Conservation (phyloP, 2,888 invertebrate genomes). For the Cheilosia grossa region DNA sequence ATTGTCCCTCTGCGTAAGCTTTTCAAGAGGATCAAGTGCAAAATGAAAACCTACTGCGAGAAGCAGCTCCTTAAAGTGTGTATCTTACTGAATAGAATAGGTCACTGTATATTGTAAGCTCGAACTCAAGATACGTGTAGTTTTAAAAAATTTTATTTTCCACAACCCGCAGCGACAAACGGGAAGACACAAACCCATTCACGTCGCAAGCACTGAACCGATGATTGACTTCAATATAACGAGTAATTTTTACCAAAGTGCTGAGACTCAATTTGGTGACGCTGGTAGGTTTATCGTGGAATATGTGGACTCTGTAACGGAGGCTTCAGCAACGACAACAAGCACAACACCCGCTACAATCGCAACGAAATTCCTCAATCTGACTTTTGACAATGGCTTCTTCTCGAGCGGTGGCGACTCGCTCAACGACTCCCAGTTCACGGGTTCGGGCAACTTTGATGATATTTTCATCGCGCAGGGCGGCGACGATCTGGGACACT, state of each 20-base stretch:
- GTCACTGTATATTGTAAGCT: constrained; percentile 45
- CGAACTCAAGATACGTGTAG: background rate
- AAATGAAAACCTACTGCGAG: constrained; percentile 66
- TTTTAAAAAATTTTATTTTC: constrained; percentile 2
- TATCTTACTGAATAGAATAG: constrained; percentile 50
- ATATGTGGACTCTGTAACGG: constrained; percentile 66
- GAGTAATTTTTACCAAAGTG: constrained; percentile 71
- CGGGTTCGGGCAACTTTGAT: constrained; percentile 4
- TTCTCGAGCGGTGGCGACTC: constrained; percentile 14
- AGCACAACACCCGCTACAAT: constrained; percentile 33
- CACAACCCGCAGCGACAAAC: constrained; percentile 24
- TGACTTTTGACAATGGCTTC: constrained; percentile 39
- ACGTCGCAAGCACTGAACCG: constrained; percentile 64
- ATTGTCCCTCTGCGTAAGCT: constrained; percentile 64
- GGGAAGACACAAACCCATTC: constrained; percentile 41
- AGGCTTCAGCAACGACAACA: constrained; percentile 36
- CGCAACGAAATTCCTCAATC: constrained; percentile 52
- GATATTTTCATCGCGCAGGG: background rate
- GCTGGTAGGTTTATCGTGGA: constrained; percentile 62
- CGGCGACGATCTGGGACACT: constrained; percentile 31
- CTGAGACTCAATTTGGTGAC: constrained; percentile 67
- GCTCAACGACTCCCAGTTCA: constrained; percentile 25
- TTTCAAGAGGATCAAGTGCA: constrained; percentile 72
- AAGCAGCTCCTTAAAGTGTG: constrained; percentile 49
- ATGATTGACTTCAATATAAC: constrained; percentile 72